Percentiles rank a stretch among this genome's conserved stretches.
Evolutionary conservation across 1,140 invertebrate genomes (phyloP).

Genomic region (Homarus americanus): DNA sequence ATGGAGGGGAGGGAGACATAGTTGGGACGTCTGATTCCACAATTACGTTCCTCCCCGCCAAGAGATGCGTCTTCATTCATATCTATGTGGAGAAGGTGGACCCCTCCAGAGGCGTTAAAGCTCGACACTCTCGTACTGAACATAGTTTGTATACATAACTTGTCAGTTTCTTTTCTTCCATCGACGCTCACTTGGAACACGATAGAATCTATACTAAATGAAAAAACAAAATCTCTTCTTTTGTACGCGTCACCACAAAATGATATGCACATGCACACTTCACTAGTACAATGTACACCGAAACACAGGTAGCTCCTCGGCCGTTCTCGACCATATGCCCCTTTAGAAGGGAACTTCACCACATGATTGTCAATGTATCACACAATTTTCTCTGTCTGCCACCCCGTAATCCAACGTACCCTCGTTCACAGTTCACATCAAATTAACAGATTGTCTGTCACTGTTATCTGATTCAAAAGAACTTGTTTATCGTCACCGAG

Average conservation of each 20-base stretch:
- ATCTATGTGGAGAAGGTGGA: background rate
- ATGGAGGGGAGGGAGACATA: background rate
- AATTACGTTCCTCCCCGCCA: background rate
- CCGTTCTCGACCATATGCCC: background rate
- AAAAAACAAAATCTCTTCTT: background rate
- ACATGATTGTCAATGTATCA: conserved; percentile 14
- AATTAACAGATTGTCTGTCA: background rate
- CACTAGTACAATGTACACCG: conserved; percentile 2
- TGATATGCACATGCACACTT: conserved; percentile 2
- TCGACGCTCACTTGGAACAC: background rate
- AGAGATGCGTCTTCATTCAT: background rate
- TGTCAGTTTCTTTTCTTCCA: background rate
- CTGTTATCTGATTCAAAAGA: conserved; percentile 4
- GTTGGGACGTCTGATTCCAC: background rate
- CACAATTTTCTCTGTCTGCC: background rate
- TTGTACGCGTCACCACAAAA: background rate
- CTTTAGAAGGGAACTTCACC: background rate
- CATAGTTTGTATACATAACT: background rate
- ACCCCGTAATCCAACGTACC: background rate
- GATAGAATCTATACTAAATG: background rate
- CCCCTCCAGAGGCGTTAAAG: conserved; percentile 31
- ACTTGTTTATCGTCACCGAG: background rate
- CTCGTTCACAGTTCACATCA: background rate
- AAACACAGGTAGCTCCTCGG: background rate
- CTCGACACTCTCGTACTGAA: conserved; percentile 1